Base-by-base conservation (phyloP, 37 sponge, comb jelly and placozoan species). In the Chondrilla cf. caribensis region DNA sequence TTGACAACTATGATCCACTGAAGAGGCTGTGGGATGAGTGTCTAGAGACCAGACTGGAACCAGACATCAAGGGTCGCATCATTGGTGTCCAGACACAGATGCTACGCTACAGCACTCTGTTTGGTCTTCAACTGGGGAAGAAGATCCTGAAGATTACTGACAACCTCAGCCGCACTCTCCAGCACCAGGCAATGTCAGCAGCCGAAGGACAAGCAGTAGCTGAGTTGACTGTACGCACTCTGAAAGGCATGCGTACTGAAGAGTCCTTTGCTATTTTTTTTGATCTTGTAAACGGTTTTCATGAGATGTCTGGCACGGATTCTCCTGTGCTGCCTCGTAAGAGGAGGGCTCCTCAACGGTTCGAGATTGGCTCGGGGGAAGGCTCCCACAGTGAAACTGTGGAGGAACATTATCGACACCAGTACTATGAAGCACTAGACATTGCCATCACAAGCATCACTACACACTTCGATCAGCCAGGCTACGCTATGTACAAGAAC, bases 351-450 rank as follows among this genome's bases (percentile, higher is more conserved):
- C 81, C 81, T 37, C 29, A 54, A 29, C 14, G 70, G 43, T 8
- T 25, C 24, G 84, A 76, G 42, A 38, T 68, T 68, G 83, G 83
- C 57, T 25, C 44, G 26, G 67, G 8, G 22, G 73, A 79, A 51
- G 86, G 60, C 15, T 67, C n/a, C 81, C 81, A 79, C 26, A 67
- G 60, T 35, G 31, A 9, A 0, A 70, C 58, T 31, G 81, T 80
- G 35, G 81, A 70, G 38, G 80, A 80, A 19, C 81, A 86, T 42
- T 86, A 86, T 40, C 75, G 81, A 28, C 59, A 0, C 17, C 86
- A 80, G 73, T 86, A 86, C 79, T 85, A 33, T 73, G 83, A 83
- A 71, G 83, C 76, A 1, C 43, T 84, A 28, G 84, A 84, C 54
- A 0, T 76, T 25, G 78, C 66, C 37, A 41, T 59, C 1, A 40